Base-by-base conservation (phyloP, 1,140 invertebrate species). In the Melipona quadrifasciata region DNA sequence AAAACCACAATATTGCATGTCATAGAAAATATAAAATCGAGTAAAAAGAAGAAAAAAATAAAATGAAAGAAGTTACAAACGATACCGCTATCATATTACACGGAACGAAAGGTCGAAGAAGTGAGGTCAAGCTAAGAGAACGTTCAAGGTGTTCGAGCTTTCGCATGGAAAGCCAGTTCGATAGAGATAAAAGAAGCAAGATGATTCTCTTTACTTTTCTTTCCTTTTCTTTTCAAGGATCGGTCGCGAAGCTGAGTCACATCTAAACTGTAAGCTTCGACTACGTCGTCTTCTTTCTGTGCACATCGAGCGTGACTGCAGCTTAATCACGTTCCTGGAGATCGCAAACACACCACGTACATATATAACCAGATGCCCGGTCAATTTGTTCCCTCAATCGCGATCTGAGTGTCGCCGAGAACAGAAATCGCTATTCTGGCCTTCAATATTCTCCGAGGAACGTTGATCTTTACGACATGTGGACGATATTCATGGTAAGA, bases 321-420 rank as follows among this genome's bases (percentile, higher is more conserved):
- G 86, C 80, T 91, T 79, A 91, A 92, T 89, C 87, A 80, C 84
- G 87, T 87, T 90, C 89, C 84, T 91, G 88, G 82, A 87, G 91
- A 92, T 92, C 88, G 89, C 86, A 89, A 87, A 71, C 67, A 68
- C 83, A 87, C 85, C 79, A 89, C 89, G 89, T 92, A 19, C 55
- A 47, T 57, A 92, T 92, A 92, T 92, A 92, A 92, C 91, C 87
- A n/a, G 90, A 90, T 90, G 91, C 85, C 90, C 90, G 88, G 85
- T 82, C 89, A 83, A 89, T 89, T 86, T 88, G 87, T 86, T 86
- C 84, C 77, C 78, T 90, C 92, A 92, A 90, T 90, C 78, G 87
- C 65, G 73, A 87, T 84, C 39, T 81, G 84, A 91, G 90, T 87
- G 85, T 87, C 67, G 85, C 77, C 77, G 76, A 70, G 81, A 87